Base-by-base conservation (phyloP, 1,140 invertebrate genomes). In the Geopemphigus sp. region DNA sequence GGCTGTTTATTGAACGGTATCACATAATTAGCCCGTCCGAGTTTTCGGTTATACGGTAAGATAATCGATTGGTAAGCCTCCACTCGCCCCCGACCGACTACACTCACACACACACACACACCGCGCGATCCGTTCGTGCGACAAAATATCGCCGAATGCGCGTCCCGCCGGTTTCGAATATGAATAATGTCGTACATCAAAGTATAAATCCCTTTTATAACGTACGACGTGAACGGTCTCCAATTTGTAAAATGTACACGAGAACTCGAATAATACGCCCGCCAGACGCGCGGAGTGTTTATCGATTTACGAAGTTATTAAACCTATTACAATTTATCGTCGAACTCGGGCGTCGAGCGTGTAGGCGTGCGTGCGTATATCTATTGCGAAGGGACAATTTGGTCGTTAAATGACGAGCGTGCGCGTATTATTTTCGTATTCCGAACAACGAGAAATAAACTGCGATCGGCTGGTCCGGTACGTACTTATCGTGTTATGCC, bases 171-270 rank as follows among this genome's bases (percentile, higher is more conserved):
- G 12, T 54, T 54, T 29, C 24, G 53, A 24, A 70, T 53, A 29
- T 54, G 68, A 54, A 72, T 72, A 54, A 72, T 72, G 54, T 29
- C 29, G 10, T 54, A 11, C 22, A 54, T 54, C 29, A 53, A 70
- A 70, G 26, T 70, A 53, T 19, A 72, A 72, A 72, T 54, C 68
- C 50, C 24, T 54, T 53, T 53, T 17, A 32, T 72, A 72, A 54
- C 54, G 10, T 70, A 70, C 10, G 10, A 22, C 53, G 66, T 70
- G 29, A 70, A 70, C 29, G 17, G 68, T 24, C 50, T 54, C 68
- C 29, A 72, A 72, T 72, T 72, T 72, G 5, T 53, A 72, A n/a
- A 72, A 72, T 54, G 68, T 72, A 72, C 29, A n/a, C 50, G 8
- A n/a, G n/a, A 14, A 53, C 24, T 26, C 22, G 22, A 24, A 68